These are phyloP conservation scores for Triplophysa yarkandensis DNA, from an alignment of 2,797 vertebrate species.

Conservation along the genomic window DNA sequence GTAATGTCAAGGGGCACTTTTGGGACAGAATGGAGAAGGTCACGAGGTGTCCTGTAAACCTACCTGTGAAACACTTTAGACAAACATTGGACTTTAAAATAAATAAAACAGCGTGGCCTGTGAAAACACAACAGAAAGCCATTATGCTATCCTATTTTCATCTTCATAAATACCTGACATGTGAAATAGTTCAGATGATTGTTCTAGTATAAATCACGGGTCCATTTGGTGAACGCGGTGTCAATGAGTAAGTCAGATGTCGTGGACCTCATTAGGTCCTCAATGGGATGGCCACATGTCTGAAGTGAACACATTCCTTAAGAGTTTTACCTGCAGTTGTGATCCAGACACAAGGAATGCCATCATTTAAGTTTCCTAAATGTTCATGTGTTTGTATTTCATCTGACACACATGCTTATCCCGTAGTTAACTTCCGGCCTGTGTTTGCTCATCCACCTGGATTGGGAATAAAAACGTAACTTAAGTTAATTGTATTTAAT, in stretches of 20 bases:
- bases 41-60: slow-evolving; percentile 32
- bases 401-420: too few relatives aligned
- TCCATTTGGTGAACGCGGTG: slow-evolving; percentile 49
- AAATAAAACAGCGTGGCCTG: slow-evolving; percentile 9
- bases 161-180: background rate
- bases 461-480: too few relatives aligned
- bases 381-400: too few relatives aligned
- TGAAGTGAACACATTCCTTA: slow-evolving; percentile 37
- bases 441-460: too few relatives aligned
- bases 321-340: background rate
- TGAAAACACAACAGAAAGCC: background rate
- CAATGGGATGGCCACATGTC: slow-evolving; percentile 44
- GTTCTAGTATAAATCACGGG: slow-evolving; percentile 39
- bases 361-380: background rate
- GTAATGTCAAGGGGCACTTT: slow-evolving; percentile 55
- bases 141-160: background rate
- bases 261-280: slow-evolving; percentile 31
- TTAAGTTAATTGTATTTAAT: too few relatives aligned
- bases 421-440: too few relatives aligned
- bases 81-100: background rate
- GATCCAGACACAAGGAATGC: background rate
- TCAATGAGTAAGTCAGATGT: slow-evolving; percentile 52
- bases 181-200: slow-evolving; percentile 22
- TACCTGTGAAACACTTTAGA: slow-evolving; percentile 48
- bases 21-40: slow-evolving; percentile 47